Base-by-base conservation (phyloP, 2,888 invertebrate species). In the Colletes collaris region DNA sequence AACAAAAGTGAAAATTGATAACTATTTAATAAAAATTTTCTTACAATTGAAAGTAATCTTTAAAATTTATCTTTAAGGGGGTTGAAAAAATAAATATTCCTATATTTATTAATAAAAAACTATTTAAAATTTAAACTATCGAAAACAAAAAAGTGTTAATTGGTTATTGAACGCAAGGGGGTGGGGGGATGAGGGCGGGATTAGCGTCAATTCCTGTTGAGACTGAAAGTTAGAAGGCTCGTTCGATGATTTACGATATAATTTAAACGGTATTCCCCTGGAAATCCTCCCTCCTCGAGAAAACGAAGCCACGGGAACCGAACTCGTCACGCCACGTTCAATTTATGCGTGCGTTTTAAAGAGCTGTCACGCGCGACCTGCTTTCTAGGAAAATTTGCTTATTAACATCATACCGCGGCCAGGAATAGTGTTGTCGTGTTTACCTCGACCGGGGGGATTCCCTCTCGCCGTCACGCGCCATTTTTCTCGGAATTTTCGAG, bases 311-410 rank as follows among this genome's bases (percentile, higher is more conserved):
- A 13, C 49, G 55, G 60, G 49, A 55, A 68, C 58, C 10, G 19
- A 52, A 64, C 58, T 37, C 55, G 59, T 59, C 64, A 65, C 58
- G 75, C 64, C 52, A 72, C 59, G 59, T 72, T 63, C 77, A 69
- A 76, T 69, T 76, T 76, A 52, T 64, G 77, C 68, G 77, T 78
- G 77, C 62, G 76, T 78, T 75, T 64, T 59, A 76, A 68, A 64
- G 76, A 64, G 63, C 77, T 69, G 76, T 76, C 77, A 78, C 76
- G 67, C 49, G 63, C 77, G 68, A 78, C 76, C 67, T 64, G 74
- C 56, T 72, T 70, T 56, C 77, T 19, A 19, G 50, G 69, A 78
- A 81, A 76, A 81, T 56, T 72, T 75, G 79, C 84, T 85, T 85
- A 84, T 87, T 85, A 78, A 76, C 76, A 64, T 63, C 52, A 56